Base-by-base conservation (phyloP, 2,113 vertebrate genomes). In the Meles meles region DNA sequence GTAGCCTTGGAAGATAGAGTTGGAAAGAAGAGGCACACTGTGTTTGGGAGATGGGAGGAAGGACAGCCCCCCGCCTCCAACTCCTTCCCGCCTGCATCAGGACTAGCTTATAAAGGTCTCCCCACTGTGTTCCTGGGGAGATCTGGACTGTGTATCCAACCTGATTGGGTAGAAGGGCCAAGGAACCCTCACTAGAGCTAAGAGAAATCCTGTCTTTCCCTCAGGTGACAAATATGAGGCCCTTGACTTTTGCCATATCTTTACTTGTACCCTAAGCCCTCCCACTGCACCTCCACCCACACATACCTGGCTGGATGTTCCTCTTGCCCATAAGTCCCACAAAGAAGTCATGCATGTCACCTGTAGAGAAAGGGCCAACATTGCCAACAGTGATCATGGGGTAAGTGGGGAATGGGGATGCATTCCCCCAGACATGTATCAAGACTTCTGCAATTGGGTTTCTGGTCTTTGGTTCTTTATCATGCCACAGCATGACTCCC, bases 311-410 rank as follows among this genome's bases (percentile, higher is more conserved):
- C 82, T 99, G 99, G 71, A 97, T 98, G 95, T 98, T 99, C 98
- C 99, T 99, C 96, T 99, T 99, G 92, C 99, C 99, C 99, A 99
- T 99, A 17, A 99, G 99, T 79, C 99, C 99, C 98, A 99, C 99
- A 97, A 99, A 99, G 96, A 99, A 99, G 96, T 99, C 99, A 81
- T 99, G 99, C 99, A 99, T 99, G 93, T 99, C 99, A 90, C 99
- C 99, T 99, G 97, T 25, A 96, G 94, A 85, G 95, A 61, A 92
- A 94, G 67, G 59, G 63, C 13, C 81, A 42, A 13, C 47, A 47
- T 7, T 14, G 39, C 86, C 80, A 61, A 44, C 52, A 21, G 37
- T 23, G 25, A 74, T 9, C 7, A 17, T 3, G 49, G 25, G 34
- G 6, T 8, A 23, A 6, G 71, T 20, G 23, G 12, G n/a, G 55